Evolutionary conservation across 2,888 invertebrate species (phyloP).

Genomic region (Hirtodrosophila duncani): DNA sequence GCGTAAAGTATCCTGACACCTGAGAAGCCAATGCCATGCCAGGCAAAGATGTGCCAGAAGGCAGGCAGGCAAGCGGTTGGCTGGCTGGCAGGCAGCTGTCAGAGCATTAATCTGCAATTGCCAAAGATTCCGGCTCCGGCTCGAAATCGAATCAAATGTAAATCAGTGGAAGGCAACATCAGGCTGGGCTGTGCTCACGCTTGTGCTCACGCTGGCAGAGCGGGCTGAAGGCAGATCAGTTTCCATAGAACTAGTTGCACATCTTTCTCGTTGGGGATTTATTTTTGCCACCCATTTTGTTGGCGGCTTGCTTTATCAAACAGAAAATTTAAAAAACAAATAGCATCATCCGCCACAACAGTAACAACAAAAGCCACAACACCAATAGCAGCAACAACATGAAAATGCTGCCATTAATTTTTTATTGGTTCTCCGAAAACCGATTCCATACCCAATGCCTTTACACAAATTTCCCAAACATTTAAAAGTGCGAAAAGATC

Average conservation of each 20-base stretch:
- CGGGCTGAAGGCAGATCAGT: constrained; percentile 3
- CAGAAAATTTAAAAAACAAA: constrained; percentile 71
- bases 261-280: constrained; percentile 38
- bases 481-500: constrained; percentile 73
- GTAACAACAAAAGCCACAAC: constrained; percentile 12
- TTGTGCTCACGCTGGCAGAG: not conserved
- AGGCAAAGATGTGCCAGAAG: not conserved
- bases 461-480: constrained; percentile 72
- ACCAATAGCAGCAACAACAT: constrained; percentile 18
- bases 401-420: constrained; percentile 62
- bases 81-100: constrained; percentile 52
- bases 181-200: not conserved
- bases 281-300: constrained; percentile 68
- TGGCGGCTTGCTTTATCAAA: constrained; percentile 68
- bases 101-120: constrained; percentile 78
- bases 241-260: constrained; percentile 67
- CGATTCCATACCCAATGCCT: constrained; percentile 56
- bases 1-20: constrained; percentile 76
- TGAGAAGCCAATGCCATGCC: constrained; percentile 61
- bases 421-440: constrained; percentile 71
- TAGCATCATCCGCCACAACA: constrained; percentile 50
- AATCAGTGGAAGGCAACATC: constrained; percentile 38
- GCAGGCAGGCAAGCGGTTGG: constrained; percentile 19
- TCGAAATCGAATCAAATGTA: constrained; percentile 69
- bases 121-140: constrained; percentile 65